Base-by-base conservation (phyloP, 2,888 invertebrate genomes). In the Parelbella ahira region DNA sequence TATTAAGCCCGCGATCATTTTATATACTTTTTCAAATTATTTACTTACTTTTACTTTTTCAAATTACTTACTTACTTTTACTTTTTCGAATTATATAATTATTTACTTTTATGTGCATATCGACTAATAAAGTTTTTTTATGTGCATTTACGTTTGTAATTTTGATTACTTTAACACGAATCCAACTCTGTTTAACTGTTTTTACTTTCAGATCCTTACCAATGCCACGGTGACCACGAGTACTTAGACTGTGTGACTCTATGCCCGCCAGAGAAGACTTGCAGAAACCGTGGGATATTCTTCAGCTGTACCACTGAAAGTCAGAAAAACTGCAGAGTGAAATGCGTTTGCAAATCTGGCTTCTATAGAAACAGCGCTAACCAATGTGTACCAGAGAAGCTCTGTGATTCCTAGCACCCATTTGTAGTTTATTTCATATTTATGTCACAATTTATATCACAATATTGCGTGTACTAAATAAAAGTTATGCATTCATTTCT, bases 271-370 rank as follows among this genome's bases (percentile, higher is more conserved):
- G 63, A 64, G 45, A 55, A 30, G 37, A 59, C 63, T 6, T 71
- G 71, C 39, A 51, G 33, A 44, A 66, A 55, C 30, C 64, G 63
- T 11, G 36, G 36, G 5, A 50, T 60, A 12, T 5, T 25, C 12
- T 56, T 46, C 21, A 47, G 15, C 4, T 71, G 71, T 37, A 3
- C 13, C 2, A n/a, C 8, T 33, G 1, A 13, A 30, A 4, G 46
- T 44, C 2, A 43, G 48, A 5, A 44, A 53, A 7, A 48, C 24
- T 69, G 66, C 39, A 43, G 56, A 36, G 19, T 44, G 1, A 64
- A 61, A 43, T 74, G 72, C 21, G 45, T 62, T 6, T 74, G 74
- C 42, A 52, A 58, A 28, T 11, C 48, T 25, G 67, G 58, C 1
- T 66, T 49, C 41, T 59, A 52, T 42, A 63, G 58, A 49, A 65